phyloP scores from a whole-genome alignment of 2,888 invertebrate genomes.

The Nomada flava region DNA sequence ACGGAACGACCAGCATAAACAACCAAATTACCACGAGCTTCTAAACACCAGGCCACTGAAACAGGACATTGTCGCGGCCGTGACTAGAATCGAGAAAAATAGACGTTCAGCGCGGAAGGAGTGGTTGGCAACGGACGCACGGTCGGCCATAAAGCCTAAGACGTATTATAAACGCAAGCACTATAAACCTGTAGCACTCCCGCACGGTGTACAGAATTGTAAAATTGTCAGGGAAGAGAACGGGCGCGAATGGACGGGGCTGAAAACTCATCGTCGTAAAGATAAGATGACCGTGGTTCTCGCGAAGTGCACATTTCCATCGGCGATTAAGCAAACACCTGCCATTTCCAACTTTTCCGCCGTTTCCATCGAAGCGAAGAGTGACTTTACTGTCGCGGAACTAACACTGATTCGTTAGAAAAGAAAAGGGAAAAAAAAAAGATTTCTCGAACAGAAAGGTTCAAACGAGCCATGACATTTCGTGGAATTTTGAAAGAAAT shows the following conservation, averaged over 20 bases:
- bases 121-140: conserved; percentile 43
- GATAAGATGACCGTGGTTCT: conserved; percentile 66
- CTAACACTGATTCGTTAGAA: too few relatives aligned
- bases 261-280: conserved; percentile 73
- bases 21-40: conserved; percentile 29
- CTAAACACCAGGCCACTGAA: conserved; percentile 2
- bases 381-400: not conserved
- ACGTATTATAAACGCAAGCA: conserved; percentile 78
- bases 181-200: conserved; percentile 79
- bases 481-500: not conserved
- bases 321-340: conserved; percentile 40
- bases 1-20: conserved; percentile 15
- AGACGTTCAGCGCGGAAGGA: conserved; percentile 38
- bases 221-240: conserved; percentile 75
- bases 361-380: not conserved
- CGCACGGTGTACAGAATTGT: conserved; percentile 74
- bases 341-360: conserved; percentile 11
- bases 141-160: conserved; percentile 75
- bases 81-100: conserved; percentile 39
- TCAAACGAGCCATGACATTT: not conserved
- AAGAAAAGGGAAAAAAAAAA: too few relatives aligned
- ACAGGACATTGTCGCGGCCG: conserved; percentile 46
- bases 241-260: conserved; percentile 66
- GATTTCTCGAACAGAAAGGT: not conserved
- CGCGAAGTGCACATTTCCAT: conserved; percentile 47